Evolutionary conservation across 2,797 vertebrate genomes (phyloP), one percentile per base, ranked within the genome.

Genomic region (Eupleurogrammus muticus): DNA sequence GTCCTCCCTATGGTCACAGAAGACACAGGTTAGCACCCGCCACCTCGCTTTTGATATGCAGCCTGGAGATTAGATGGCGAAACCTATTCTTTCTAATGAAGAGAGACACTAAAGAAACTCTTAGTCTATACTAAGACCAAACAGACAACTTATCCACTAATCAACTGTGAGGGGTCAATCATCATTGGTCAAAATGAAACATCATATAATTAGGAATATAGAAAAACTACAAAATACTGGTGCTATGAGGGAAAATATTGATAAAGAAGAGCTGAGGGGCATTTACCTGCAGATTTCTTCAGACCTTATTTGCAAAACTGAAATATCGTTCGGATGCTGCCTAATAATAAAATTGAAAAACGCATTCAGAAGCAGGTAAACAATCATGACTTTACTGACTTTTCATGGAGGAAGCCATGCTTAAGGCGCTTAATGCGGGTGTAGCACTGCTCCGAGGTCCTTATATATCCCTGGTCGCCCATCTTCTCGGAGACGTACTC

Each of bases 401-500:
- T 92, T 75, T 94, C 93, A 9, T 93, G 92, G 40, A 87, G 82
- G 76, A 92, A 94, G 68, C 90, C 83, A 0, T 91, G 77, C 76
- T 94, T 94, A 14, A 94, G 93, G 70, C 93, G 91, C 58, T 94
- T 94, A 1, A 94, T 82, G 34, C 92, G 93, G 0, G 93, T 92
- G 86, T 93, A 93, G 88, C 93, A 94, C 82, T 94, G 93, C 82
- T 93, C 92, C 0, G 92, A 81, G 9, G 91, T 93, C 70, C 93
- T 73, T 0, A 70, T 67, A 54, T 90, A 94, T 2, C 93, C 93
- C 1, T 14, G 72, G 42, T 80, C 66, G 0, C 49, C 55, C 92
- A 94, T 90, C 75, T 83, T 90, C 59, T 88, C 89, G 0, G 93
- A 92, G 82, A 94, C 89, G 81, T 92, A 92, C 59, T 90, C 77